A percentile compares a stretch with the other conserved stretches of the same genome.
Conservation (phyloP, 2,888 invertebrate genomes). For the Leptothorax acervorum region DNA sequence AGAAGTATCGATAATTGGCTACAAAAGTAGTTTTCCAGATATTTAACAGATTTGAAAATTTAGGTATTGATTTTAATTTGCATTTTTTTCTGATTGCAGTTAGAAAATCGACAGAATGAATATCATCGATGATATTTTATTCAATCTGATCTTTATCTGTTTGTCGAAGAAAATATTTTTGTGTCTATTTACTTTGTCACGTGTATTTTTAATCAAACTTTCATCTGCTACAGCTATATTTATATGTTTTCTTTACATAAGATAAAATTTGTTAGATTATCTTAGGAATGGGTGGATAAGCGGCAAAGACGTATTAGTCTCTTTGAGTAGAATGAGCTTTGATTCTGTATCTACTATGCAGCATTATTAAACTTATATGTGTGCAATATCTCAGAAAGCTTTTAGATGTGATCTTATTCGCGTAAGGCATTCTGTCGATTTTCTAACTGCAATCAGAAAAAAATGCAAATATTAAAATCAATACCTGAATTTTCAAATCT, state of each 20-base stretch:
- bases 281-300: background rate
- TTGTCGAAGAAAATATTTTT: constrained; percentile 38
- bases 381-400: background rate
- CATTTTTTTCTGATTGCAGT: too few relatives aligned
- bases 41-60: background rate
- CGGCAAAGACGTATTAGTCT: background rate
- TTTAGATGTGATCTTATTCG: background rate
- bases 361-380: background rate
- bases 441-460: background rate
- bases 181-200: too few relatives aligned
- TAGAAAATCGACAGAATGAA: background rate
- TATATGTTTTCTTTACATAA: background rate
- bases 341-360: background rate
- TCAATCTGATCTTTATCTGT: constrained; percentile 4
- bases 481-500: background rate
- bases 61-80: background rate
- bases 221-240: background rate
- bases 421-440: background rate
- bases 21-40: background rate
- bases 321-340: background rate
- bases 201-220: background rate
- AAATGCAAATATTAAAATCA: background rate
- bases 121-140: constrained; percentile 69
- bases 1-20: background rate
- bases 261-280: background rate